Percentiles rank a stretch among this genome's conserved stretches.
Evolutionary conservation across 2,888 invertebrate species (phyloP).

Genomic region (Parnassius glacialis): DNA sequence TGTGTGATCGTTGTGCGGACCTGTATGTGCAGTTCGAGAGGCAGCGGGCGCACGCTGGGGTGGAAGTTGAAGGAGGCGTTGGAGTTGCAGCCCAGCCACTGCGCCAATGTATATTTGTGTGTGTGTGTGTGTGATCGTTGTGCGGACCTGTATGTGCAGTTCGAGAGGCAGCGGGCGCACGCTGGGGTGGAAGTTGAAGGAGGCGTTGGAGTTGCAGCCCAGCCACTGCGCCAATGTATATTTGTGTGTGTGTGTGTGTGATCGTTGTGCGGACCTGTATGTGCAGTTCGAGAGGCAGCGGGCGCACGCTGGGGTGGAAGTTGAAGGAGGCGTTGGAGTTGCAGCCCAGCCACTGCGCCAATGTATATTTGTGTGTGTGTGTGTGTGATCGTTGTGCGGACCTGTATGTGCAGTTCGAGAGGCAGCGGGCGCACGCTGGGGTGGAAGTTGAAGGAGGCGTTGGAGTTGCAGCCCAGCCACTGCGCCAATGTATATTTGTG

Average conservation of each 20-base stretch:
- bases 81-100: constrained; percentile 97
- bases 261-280: constrained; percentile 81
- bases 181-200: constrained; percentile 99
- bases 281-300: constrained; percentile 96
- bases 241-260: no score
- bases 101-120: no score
- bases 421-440: constrained; percentile 98
- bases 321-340: constrained; percentile 97
- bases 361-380: no score
- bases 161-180: constrained; percentile 97
- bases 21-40: constrained; percentile 96
- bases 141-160: constrained; percentile 89
- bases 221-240: constrained; percentile 98
- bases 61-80: constrained; percentile 99
- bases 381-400: constrained; percentile 28
- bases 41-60: constrained; percentile 97
- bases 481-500: no score
- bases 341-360: constrained; percentile 98
- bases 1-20: constrained; percentile 35
- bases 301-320: constrained; percentile 98
- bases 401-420: constrained; percentile 95
- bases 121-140: no score
- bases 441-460: constrained; percentile 98
- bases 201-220: constrained; percentile 94
- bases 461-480: constrained; percentile 97